These are phyloP conservation scores for Pristionchus entomophagus DNA, from an alignment of 2,888 invertebrate genomes.

Conservation along the genomic window DNA sequence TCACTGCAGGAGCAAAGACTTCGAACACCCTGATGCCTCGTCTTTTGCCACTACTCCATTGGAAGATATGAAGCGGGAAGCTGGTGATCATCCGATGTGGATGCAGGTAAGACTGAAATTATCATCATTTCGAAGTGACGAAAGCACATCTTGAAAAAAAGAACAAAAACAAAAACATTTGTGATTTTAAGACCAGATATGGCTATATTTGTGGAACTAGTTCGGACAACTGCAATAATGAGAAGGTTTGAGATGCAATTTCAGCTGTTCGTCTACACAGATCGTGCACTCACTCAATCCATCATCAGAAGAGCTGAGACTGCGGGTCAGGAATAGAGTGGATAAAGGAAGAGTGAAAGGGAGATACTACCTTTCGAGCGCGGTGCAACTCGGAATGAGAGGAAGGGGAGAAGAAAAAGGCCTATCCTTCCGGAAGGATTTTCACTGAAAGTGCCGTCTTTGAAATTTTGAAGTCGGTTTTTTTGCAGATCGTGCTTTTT, in stretches of 20 bases:
- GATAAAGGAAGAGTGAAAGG: too few relatives aligned
- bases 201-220: not conserved
- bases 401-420: too few relatives aligned
- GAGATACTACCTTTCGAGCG: too few relatives aligned
- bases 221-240: not conserved
- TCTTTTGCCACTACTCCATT: slow-evolving; percentile 90
- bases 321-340: too few relatives aligned
- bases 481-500: too few relatives aligned
- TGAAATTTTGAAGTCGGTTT: too few relatives aligned
- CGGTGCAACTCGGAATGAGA: too few relatives aligned
- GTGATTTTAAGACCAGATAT: not conserved
- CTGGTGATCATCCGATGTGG: slow-evolving; percentile 64
- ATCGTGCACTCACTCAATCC: slow-evolving; percentile 69
- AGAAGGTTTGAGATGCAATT: slow-evolving; percentile 78
- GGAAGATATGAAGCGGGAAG: slow-evolving; percentile 87
- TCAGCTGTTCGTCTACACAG: slow-evolving; percentile 89
- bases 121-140: too few relatives aligned
- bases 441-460: too few relatives aligned
- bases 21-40: slow-evolving; percentile 87
- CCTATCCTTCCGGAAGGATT: too few relatives aligned
- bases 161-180: too few relatives aligned
- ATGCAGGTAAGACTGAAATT: slow-evolving; percentile 68
- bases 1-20: slow-evolving; percentile 87
- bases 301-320: slow-evolving; percentile 86
- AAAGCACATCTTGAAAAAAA: too few relatives aligned